Conservation (phyloP, 1,140 invertebrate species). For the Armadillidium nasatum region DNA sequence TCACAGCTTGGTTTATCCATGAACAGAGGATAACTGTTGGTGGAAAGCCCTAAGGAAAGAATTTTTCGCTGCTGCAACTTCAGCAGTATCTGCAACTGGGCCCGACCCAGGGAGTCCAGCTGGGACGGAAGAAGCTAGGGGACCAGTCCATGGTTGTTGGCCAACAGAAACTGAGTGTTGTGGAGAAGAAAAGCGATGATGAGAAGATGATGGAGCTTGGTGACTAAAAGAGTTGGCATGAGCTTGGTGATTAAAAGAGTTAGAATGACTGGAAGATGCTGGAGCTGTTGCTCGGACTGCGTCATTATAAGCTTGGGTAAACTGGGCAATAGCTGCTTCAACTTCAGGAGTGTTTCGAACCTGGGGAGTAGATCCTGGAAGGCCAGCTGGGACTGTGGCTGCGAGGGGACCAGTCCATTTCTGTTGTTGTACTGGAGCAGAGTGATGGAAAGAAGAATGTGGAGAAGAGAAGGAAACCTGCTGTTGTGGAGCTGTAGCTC, state of each 20-base stretch:
- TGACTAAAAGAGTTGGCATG: not conserved
- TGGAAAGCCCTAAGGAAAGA: constrained; percentile 33
- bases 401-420: constrained; percentile 27
- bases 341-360: constrained; percentile 24
- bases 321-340: constrained; percentile 22
- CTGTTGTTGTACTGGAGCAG: not conserved
- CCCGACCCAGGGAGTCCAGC: constrained; percentile 37
- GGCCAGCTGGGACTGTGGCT: constrained; percentile 20
- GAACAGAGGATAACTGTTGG: constrained; percentile 1
- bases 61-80: constrained; percentile 33
- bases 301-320: constrained; percentile 16
- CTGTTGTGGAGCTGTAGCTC: constrained; percentile 3
- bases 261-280: not conserved
- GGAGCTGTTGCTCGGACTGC: constrained; percentile 11
- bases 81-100: constrained; percentile 33
- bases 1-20: not conserved
- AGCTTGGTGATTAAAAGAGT: not conserved
- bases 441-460: not conserved
- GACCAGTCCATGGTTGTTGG: constrained; percentile 33
- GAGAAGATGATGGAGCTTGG: not conserved
- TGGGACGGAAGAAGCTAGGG: constrained; percentile 33
- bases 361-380: constrained; percentile 19
- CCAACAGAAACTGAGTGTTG: not conserved
- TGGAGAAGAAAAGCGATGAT: not conserved
- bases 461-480: not conserved